phyloP scores from a whole-genome alignment of 92 coral and sea anemone genomes.

The Ricordea florida region DNA sequence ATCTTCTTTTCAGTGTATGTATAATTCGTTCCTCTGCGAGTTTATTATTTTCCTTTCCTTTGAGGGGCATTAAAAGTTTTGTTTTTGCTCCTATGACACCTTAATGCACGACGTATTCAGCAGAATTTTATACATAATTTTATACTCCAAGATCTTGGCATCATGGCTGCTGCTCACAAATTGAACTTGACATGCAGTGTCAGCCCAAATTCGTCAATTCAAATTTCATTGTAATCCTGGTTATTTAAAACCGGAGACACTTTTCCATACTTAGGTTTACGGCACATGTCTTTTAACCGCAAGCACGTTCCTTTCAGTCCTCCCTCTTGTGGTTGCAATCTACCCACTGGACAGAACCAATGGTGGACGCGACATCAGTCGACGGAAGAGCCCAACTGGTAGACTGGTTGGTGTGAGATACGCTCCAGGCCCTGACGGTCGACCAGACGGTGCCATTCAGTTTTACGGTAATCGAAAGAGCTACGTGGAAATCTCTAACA shows the following conservation, averaged over 20 bases:
- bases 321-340: slow-evolving; percentile 61
- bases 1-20: background rate
- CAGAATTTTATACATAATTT: no score
- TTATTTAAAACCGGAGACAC: background rate
- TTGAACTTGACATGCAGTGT: no score
- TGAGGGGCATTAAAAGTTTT: no score
- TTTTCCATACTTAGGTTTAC: background rate
- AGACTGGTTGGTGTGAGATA: slow-evolving; percentile 50
- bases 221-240: no score
- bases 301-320: slow-evolving; percentile 8
- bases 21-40: background rate
- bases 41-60: background rate
- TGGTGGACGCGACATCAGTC: slow-evolving; percentile 53
- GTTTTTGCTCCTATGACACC: no score
- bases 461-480: slow-evolving; percentile 73
- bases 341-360: slow-evolving; percentile 66
- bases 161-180: no score
- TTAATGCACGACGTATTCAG: no score
- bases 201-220: no score
- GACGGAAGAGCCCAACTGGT: slow-evolving; percentile 69
- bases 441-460: slow-evolving; percentile 55
- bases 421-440: slow-evolving; percentile 75
- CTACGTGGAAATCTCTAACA: slow-evolving; percentile 77
- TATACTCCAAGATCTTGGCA: no score
- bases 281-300: background rate